Percentiles rank a stretch among this genome's conserved stretches.
These are phyloP conservation scores for Pinna nobilis DNA, from an alignment of 1,140 invertebrate genomes.

Conservation along the genomic window DNA sequence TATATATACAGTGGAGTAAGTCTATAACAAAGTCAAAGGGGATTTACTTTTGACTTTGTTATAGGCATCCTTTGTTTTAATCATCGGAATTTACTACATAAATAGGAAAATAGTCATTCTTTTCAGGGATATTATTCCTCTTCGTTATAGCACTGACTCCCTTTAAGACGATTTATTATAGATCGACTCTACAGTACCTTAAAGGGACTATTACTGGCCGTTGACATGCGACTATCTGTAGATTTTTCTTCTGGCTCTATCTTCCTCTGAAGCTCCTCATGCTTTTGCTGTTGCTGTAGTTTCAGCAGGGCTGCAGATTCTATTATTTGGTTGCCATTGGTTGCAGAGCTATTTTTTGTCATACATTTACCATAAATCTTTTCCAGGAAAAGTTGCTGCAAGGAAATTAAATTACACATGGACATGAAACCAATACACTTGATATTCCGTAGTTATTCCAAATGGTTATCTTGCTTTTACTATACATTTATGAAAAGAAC, in stretches of 20 bases:
- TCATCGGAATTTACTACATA: too few species aligned
- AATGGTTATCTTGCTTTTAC: background rate
- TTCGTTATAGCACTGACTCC: constrained; percentile 94
- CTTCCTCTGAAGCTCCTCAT: constrained; percentile 26
- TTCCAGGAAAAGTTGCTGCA: constrained; percentile 86
- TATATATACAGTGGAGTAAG: too few species aligned
- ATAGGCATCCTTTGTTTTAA: too few species aligned
- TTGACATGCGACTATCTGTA: background rate
- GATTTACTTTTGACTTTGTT: too few species aligned
- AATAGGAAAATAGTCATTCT: too few species aligned
- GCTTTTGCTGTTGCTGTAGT: constrained; percentile 64
- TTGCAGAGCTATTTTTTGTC: constrained; percentile 71
- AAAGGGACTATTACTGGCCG: constrained; percentile 54
- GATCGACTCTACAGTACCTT: constrained; percentile 48
- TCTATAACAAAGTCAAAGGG: too few species aligned
- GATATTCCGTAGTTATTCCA: background rate
- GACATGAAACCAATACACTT: background rate
- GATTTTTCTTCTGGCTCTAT: constrained; percentile 7
- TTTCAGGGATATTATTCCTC: too few species aligned
- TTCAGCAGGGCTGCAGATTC: constrained; percentile 88
- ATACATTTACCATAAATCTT: constrained; percentile 89
- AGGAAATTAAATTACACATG: constrained; percentile 13
- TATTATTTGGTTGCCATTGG: constrained; percentile 80
- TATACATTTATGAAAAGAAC: background rate
- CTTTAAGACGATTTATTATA: constrained; percentile 91